A percentile compares a stretch with the other conserved stretches of the same genome.
phyloP scores from a whole-genome alignment of 2,797 vertebrate species.

The Aphelocoma californica region DNA sequence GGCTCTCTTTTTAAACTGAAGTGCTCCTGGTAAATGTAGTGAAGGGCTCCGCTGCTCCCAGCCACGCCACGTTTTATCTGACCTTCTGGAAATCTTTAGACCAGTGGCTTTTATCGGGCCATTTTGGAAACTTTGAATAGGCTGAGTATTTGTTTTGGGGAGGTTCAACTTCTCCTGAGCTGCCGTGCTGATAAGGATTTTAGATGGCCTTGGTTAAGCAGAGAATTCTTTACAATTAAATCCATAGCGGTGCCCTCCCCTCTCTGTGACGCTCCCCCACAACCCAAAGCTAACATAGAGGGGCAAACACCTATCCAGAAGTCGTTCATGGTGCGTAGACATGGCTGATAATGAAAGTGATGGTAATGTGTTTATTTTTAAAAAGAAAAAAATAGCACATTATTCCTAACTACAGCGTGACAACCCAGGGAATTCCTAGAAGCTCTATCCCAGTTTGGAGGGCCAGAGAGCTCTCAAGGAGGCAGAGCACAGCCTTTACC shows the following conservation, averaged over 20 bases:
- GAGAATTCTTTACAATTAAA: background rate
- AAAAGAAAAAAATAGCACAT: background rate
- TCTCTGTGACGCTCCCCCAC: accelerated
- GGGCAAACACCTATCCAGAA: background rate
- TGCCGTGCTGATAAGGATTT: background rate
- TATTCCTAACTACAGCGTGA: background rate
- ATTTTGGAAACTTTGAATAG: background rate
- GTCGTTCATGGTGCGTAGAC: background rate
- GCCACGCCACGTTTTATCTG: background rate
- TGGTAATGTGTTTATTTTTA: background rate
- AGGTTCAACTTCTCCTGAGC: background rate
- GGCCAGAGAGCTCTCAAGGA: background rate
- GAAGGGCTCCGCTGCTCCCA: background rate
- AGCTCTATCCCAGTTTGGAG: background rate
- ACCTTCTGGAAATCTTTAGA: background rate
- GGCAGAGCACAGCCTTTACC: background rate
- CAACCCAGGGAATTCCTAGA: background rate
- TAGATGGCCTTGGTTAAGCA: background rate
- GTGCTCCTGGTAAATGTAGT: background rate
- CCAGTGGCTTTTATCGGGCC: background rate
- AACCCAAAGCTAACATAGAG: background rate
- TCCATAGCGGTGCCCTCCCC: background rate
- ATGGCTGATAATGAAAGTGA: background rate
- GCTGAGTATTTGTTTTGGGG: background rate
- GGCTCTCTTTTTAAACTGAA: background rate